phyloP scores from a whole-genome alignment of 2,797 vertebrate genomes.

The Enteromius argenteus region DNA sequence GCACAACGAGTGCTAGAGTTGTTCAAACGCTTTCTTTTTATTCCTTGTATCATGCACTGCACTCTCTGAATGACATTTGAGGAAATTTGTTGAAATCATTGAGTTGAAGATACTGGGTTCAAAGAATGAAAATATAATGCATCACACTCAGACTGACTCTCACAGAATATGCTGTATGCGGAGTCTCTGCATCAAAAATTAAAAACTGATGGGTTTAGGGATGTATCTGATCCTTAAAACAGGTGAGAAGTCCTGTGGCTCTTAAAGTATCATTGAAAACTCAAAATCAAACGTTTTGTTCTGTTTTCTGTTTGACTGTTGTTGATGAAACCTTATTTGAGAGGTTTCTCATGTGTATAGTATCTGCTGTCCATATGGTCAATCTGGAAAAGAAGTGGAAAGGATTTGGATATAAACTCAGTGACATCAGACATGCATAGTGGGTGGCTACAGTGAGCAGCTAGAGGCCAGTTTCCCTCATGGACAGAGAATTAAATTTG shows the following conservation, averaged over 20 bases:
- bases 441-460: neutral
- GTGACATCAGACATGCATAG: neutral
- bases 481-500: neutral
- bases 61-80: slow-evolving; percentile 7
- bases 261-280: neutral
- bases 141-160: neutral
- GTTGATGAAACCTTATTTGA: neutral
- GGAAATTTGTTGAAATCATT: slow-evolving; percentile 15
- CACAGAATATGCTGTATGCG: neutral
- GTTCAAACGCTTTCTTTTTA: neutral
- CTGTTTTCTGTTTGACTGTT: neutral
- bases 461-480: neutral
- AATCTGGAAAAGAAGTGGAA: neutral
- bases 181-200: neutral
- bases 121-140: neutral
- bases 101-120: slow-evolving; percentile 1
- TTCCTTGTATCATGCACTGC: neutral
- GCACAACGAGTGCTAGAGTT: neutral
- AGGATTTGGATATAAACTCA: neutral
- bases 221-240: neutral
- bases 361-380: slow-evolving; percentile 5
- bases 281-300: neutral
- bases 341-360: neutral
- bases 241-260: neutral
- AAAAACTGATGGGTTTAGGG: neutral